These are phyloP conservation scores for Gisinianus flammeolus DNA, from an alignment of 2,888 invertebrate species.

Conservation along the genomic window DNA sequence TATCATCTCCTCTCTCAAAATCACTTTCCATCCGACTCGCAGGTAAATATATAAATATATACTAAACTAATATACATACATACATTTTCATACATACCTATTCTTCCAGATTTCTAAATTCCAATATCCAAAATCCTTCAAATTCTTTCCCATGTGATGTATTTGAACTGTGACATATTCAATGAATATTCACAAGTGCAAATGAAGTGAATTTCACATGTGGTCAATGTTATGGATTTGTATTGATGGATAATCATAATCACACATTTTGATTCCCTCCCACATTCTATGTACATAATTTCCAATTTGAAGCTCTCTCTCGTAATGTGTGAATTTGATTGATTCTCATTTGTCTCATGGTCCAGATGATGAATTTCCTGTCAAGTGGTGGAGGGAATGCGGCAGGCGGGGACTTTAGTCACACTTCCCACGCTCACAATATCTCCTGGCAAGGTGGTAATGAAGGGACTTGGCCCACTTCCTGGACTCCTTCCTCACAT, in stretches of 20 bases:
- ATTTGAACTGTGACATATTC: too few species aligned
- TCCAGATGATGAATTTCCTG: constrained; percentile 58
- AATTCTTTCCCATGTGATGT: too few species aligned
- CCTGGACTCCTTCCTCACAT: constrained; percentile 35
- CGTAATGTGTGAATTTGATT: background rate
- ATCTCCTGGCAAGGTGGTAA: constrained; percentile 31
- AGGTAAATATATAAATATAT: constrained; percentile 19
- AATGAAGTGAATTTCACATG: too few species aligned
- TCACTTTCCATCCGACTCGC: constrained; percentile 34
- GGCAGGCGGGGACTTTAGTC: constrained; percentile 26
- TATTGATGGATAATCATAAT: too few species aligned
- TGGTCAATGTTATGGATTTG: too few species aligned
- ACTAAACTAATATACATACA: background rate
- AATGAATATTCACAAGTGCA: too few species aligned
- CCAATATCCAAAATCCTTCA: too few species aligned
- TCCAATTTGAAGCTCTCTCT: background rate
- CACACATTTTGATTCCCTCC: too few species aligned
- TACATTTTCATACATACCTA: too few species aligned
- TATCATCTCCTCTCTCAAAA: constrained; percentile 33
- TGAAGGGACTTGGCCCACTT: constrained; percentile 23
- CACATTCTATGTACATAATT: too few species aligned
- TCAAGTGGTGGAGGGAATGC: constrained; percentile 32
- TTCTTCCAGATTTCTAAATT: too few species aligned
- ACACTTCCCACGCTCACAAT: constrained; percentile 13
- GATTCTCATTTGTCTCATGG: background rate